These are phyloP conservation scores for Acleris holmiana DNA, from an alignment of 2,888 invertebrate genomes.

Conservation along the genomic window DNA sequence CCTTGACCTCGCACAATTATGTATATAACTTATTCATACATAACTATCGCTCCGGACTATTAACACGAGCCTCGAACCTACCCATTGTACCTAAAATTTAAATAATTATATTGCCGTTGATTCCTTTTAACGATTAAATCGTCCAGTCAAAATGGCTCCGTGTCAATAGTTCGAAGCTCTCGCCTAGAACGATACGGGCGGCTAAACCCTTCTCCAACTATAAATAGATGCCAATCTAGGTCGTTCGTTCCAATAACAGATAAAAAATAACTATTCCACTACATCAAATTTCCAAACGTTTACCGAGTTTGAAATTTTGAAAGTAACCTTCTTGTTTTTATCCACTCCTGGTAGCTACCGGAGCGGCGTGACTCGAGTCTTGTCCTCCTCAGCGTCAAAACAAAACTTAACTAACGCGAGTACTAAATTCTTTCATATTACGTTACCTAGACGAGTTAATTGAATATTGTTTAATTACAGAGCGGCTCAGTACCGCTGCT, in stretches of 20 bases:
- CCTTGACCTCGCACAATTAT: conserved; percentile 38
- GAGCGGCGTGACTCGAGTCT: conserved; percentile 3
- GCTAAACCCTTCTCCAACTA: neutral
- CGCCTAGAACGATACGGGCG: conserved; percentile 6
- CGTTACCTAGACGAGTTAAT: conserved; percentile 30
- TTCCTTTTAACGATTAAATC: conserved; percentile 24
- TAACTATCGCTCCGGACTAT: conserved; percentile 15
- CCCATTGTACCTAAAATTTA: conserved; percentile 1
- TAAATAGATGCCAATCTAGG: too few species aligned
- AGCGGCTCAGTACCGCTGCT: conserved; percentile 91
- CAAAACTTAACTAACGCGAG: conserved; percentile 31
- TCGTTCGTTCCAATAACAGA: too few species aligned
- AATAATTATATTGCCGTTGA: too few species aligned
- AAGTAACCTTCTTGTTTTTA: neutral
- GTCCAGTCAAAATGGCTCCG: conserved; percentile 16
- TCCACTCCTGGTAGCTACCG: conserved; percentile 7
- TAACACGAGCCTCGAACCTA: conserved; percentile 18
- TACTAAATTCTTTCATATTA: conserved; percentile 33
- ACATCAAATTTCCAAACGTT: neutral
- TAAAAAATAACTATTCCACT: neutral
- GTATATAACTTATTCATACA: conserved; percentile 19
- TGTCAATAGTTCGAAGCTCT: conserved; percentile 17
- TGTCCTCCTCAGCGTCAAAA: conserved; percentile 25
- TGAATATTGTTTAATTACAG: conserved; percentile 34
- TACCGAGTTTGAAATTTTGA: neutral